Evolutionary conservation across 2,113 vertebrate species (phyloP).

Genomic region (Theristicus caerulescens): DNA sequence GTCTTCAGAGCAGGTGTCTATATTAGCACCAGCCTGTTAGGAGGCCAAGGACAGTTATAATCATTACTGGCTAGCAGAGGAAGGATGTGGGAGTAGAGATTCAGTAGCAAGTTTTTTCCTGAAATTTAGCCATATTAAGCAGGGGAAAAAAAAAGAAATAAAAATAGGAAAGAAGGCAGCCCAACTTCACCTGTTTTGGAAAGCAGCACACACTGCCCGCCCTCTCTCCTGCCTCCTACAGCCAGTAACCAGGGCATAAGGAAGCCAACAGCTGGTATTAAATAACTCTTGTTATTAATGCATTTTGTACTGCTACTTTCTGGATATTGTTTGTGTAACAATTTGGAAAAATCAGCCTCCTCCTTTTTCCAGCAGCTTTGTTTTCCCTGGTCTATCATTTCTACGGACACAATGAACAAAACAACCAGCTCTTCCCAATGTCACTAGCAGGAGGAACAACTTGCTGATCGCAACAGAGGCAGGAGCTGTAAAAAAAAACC

Average conservation of each 20-base stretch:
- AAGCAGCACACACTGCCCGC: neutral
- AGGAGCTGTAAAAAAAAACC: neutral
- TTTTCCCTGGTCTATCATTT: neutral
- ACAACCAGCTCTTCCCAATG: neutral
- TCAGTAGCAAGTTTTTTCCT: neutral
- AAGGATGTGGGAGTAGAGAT: neutral
- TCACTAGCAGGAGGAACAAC: neutral
- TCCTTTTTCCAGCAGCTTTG: neutral
- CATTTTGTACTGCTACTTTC: neutral
- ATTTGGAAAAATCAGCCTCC: neutral
- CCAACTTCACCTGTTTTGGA: neutral
- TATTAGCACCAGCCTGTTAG: constrained; percentile 89
- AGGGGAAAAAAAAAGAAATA: neutral
- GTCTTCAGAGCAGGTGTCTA: constrained; percentile 92
- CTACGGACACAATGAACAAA: neutral
- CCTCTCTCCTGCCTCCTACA: neutral
- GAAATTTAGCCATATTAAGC: neutral
- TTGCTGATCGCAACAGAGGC: neutral
- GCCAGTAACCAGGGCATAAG: neutral
- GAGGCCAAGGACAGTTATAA: neutral
- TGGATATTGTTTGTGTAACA: neutral
- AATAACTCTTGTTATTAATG: neutral
- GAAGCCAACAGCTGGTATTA: neutral
- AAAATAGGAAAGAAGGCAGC: neutral
- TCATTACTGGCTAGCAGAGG: neutral